These are phyloP conservation scores for Oithona nana DNA, from an alignment of 2,888 invertebrate genomes.

Conservation along the genomic window DNA sequence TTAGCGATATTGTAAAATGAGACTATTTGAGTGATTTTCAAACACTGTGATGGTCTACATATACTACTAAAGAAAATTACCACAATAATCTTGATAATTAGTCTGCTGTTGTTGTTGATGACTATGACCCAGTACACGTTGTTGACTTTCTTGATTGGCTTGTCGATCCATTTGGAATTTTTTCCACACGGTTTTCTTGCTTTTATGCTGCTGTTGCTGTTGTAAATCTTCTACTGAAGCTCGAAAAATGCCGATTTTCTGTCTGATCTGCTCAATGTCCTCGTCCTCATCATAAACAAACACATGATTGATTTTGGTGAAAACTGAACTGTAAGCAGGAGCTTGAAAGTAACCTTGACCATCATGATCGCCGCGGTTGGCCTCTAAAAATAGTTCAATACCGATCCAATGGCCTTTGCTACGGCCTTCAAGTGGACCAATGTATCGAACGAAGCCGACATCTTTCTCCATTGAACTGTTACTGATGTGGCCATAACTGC, in stretches of 20 bases:
- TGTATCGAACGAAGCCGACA: neutral
- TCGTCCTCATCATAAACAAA: neutral
- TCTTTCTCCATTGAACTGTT: neutral
- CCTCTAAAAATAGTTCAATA: neutral
- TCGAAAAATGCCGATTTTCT: neutral
- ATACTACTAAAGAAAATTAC: no score
- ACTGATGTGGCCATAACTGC: neutral
- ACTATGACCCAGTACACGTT: neutral
- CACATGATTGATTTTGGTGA: neutral
- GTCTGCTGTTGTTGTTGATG: neutral
- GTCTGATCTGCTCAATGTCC: neutral
- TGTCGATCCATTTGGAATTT: neutral
- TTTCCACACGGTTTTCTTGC: neutral
- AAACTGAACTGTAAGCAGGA: neutral
- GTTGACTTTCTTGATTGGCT: neutral
- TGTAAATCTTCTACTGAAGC: neutral
- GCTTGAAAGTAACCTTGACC: neutral
- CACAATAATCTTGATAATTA: no score
- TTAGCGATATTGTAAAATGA: no score
- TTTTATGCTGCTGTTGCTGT: neutral
- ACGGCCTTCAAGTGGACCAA: neutral
- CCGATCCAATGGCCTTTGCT: neutral
- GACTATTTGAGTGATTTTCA: no score
- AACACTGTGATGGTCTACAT: no score
- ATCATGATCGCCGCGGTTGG: neutral